phyloP scores from a whole-genome alignment of 2,113 vertebrate species.

The Helogale parvula region DNA sequence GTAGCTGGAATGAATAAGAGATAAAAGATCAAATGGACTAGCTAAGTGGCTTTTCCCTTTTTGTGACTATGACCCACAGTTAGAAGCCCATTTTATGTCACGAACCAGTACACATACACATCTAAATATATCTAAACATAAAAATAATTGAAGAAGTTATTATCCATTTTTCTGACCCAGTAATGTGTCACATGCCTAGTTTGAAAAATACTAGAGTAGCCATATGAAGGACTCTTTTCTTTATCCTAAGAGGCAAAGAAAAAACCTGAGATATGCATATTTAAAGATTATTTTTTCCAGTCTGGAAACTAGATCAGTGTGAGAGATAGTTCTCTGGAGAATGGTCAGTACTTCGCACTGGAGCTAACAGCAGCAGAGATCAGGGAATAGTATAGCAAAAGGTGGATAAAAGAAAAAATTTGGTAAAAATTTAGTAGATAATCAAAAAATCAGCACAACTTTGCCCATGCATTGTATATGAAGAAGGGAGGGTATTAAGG shows the following conservation, averaged over 20 bases:
- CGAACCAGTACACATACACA: neutral
- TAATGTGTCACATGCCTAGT: neutral
- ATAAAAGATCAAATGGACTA: neutral
- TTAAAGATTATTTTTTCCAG: neutral
- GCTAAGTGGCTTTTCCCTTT: neutral
- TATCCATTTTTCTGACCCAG: neutral
- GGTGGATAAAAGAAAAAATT: neutral
- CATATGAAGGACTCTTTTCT: neutral
- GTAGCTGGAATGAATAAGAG: neutral
- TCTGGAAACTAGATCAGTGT: neutral
- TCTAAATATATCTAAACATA: neutral
- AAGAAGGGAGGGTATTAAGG: neutral
- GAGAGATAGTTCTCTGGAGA: neutral
- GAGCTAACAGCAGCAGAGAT: neutral
- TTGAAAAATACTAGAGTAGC: neutral
- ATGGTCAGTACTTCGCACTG: neutral
- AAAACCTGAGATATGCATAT: neutral
- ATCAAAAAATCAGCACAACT: neutral
- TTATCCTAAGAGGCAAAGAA: neutral
- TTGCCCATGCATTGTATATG: neutral
- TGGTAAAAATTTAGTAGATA: neutral
- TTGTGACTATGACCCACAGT: neutral
- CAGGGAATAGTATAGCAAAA: neutral
- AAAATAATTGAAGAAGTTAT: neutral
- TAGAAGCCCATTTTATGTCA: neutral